Conservation (phyloP, 64 coral and sea anemone species). For the Exaiptasia diaphana region DNA sequence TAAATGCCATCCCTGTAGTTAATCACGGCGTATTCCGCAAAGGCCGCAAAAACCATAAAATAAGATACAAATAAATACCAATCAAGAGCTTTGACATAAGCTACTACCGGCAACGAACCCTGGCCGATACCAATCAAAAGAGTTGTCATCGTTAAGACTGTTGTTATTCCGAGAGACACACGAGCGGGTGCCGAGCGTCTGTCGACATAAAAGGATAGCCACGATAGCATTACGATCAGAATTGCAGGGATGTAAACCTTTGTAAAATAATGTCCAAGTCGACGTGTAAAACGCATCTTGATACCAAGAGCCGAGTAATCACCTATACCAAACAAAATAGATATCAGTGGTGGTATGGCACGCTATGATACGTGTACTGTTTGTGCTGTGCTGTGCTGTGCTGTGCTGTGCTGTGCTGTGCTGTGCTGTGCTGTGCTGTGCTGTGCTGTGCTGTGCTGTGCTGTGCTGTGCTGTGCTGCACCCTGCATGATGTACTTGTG, state of each 20-base stretch:
- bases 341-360: no score
- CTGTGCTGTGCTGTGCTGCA: no score
- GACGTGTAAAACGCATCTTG: not conserved
- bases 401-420: no score
- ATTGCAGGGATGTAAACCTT: constrained; percentile 33
- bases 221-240: constrained; percentile 34
- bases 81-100: constrained; percentile 21
- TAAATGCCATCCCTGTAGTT: constrained; percentile 16
- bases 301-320: constrained; percentile 31
- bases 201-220: constrained; percentile 41
- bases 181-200: constrained; percentile 45
- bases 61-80: constrained; percentile 45
- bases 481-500: no score
- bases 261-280: constrained; percentile 20
- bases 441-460: no score
- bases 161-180: constrained; percentile 38
- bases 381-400: no score
- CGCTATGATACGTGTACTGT: no score
- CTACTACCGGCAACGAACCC: constrained; percentile 25
- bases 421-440: no score
- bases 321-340: not conserved
- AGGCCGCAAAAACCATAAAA: constrained; percentile 38
- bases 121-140: constrained; percentile 48
- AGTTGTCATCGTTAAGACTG: constrained; percentile 48
- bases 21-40: constrained; percentile 37